phyloP scores from a whole-genome alignment of 2,888 invertebrate genomes.

The Oscheius sp. region DNA sequence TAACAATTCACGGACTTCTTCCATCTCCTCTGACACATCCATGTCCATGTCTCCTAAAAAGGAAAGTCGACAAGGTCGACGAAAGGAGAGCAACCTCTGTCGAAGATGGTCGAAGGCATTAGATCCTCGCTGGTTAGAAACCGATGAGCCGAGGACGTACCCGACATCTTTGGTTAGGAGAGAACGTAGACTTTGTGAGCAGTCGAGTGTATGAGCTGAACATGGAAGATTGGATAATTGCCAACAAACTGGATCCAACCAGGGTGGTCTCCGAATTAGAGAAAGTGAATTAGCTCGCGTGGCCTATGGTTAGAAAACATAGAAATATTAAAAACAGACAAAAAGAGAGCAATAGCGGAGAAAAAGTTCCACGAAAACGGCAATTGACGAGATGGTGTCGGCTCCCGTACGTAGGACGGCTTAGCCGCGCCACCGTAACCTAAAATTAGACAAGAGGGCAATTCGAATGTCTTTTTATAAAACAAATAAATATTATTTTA shows the following conservation, averaged over 20 bases:
- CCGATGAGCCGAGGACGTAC: slow-evolving; percentile 35
- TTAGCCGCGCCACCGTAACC: no score
- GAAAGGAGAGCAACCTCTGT: slow-evolving; percentile 42
- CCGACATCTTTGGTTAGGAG: slow-evolving; percentile 21
- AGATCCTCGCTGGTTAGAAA: slow-evolving; percentile 45
- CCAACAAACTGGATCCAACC: not conserved
- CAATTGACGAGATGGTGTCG: no score
- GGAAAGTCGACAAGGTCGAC: not conserved
- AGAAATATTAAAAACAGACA: not conserved
- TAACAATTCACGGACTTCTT: slow-evolving; percentile 63
- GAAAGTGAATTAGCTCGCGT: not conserved
- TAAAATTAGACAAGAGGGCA: no score
- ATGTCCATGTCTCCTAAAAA: slow-evolving; percentile 56
- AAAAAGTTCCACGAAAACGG: no score
- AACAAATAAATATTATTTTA: no score
- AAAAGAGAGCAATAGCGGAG: not conserved
- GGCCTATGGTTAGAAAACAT: slow-evolving; percentile 4
- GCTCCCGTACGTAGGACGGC: no score
- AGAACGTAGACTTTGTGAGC: not conserved
- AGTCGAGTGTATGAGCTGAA: not conserved
- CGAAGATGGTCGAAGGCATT: slow-evolving; percentile 58
- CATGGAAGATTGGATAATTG: not conserved
- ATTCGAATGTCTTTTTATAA: no score
- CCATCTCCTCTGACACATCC: slow-evolving; percentile 67
- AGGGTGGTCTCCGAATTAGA: not conserved